These are phyloP conservation scores for Erebia palarica DNA, from an alignment of 2,888 invertebrate genomes.

Conservation along the genomic window DNA sequence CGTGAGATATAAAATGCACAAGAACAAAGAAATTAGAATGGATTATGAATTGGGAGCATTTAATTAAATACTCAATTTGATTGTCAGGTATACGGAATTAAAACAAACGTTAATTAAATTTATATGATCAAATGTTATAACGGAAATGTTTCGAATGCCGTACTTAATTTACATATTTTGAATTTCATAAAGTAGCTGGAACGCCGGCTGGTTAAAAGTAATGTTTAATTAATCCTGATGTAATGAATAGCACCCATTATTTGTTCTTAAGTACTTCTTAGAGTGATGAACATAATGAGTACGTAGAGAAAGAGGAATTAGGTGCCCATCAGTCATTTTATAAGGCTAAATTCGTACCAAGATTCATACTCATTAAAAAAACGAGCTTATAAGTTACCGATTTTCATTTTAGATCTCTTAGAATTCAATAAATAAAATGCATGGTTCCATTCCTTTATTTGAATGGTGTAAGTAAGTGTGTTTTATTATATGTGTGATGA, in stretches of 20 bases:
- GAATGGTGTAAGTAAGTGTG: no score
- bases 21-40: not conserved
- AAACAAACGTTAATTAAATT: slow-evolving; percentile 7
- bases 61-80: slow-evolving; percentile 1
- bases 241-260: not conserved
- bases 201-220: not conserved
- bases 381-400: no score
- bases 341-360: no score
- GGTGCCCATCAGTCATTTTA: no score
- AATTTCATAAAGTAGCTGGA: slow-evolving; percentile 6
- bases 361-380: no score
- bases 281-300: no score
- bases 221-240: slow-evolving; percentile 3
- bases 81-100: not conserved
- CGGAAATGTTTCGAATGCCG: slow-evolving; percentile 11
- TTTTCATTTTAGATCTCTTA: no score
- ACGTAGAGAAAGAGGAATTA: no score
- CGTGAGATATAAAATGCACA: not conserved
- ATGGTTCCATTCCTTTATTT: no score
- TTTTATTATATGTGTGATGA: no score
- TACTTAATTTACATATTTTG: slow-evolving; percentile 9
- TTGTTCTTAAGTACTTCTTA: no score
- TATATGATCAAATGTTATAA: not conserved
- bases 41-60: not conserved
- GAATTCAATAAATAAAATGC: no score